Conservation (phyloP, 2,113 vertebrate genomes). For the Greenwoodochromis staneri region DNA sequence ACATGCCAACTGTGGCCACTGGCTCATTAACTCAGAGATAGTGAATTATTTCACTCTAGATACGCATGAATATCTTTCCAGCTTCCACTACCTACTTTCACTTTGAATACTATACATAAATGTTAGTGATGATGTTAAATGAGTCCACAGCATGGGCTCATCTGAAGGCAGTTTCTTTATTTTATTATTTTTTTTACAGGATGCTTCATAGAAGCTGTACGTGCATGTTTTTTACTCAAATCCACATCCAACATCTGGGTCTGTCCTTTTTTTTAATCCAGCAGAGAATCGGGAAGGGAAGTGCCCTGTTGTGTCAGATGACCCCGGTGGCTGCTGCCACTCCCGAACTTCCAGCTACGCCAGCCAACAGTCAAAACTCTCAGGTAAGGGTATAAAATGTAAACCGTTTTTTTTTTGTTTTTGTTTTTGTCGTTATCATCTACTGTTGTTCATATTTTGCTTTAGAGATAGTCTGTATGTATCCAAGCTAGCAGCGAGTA, state of each 20-base stretch:
- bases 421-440: background rate
- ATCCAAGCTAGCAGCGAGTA: background rate
- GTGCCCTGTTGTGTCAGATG: conserved; percentile 84
- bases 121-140: background rate
- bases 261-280: background rate
- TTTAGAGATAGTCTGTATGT: background rate
- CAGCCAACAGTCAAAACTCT: conserved; percentile 95
- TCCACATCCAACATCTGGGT: background rate
- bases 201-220: background rate
- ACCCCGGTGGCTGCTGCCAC: conserved; percentile 85
- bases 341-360: conserved; percentile 94
- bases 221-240: background rate
- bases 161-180: background rate
- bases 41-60: background rate
- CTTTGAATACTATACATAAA: background rate
- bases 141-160: background rate
- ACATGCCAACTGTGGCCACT: background rate
- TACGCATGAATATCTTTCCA: background rate
- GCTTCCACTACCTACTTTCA: background rate
- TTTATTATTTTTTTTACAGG: background rate
- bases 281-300: conserved; percentile 81
- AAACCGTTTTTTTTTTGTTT: rapidly evolving
- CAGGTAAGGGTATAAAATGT: conserved; percentile 73
- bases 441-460: background rate
- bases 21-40: background rate